Base-by-base conservation (phyloP, 2,888 invertebrate genomes). In the Apamea crenata region DNA sequence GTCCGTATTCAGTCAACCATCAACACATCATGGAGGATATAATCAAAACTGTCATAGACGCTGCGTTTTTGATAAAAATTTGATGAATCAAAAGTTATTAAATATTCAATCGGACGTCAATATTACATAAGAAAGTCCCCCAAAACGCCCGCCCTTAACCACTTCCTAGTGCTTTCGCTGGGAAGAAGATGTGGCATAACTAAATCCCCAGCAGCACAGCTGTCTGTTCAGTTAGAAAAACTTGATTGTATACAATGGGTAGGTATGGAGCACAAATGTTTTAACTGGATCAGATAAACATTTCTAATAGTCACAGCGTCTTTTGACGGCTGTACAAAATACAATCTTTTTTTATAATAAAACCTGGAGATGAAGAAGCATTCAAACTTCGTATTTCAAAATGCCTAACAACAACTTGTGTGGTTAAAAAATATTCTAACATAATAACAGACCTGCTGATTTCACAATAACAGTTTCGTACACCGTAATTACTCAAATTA, bases 401-500 rank as follows among this genome's bases (percentile, higher is more conserved):
- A 65, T 0, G n/a, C 63, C 61, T 86, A 63, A 40, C n/a, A 59
- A 74, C 56, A 65, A 50, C 36, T 65, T 74, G 67, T 69, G 59
- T 50, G 44, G n/a, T 65, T 61, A 69, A 85, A 84, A 71, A 74
- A 74, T 56, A 44, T 74, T 71, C 80, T 68, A 71, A 40, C n/a
- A 65, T 82, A 81, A 78, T 81, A 76, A 85, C 63, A 77, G 59
- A 32, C 56, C 65, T 65, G 53, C 32, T 65, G 69, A 81, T 88
- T 83, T 83, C 75, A 71, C 71, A 83, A 86, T 73, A 77, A 75
- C 56, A 77, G 50, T 78, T 79, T 76, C 63, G 61, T 72, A 68
- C 66, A 69, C 56, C 10, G 73, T 74, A 81, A 86, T 88, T 83
- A 83, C 87, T 88, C 89, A 80, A 87, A 87, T 87, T 88, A 88